Conservation (phyloP, 2,888 invertebrate species). For the Pegoplata infirma region DNA sequence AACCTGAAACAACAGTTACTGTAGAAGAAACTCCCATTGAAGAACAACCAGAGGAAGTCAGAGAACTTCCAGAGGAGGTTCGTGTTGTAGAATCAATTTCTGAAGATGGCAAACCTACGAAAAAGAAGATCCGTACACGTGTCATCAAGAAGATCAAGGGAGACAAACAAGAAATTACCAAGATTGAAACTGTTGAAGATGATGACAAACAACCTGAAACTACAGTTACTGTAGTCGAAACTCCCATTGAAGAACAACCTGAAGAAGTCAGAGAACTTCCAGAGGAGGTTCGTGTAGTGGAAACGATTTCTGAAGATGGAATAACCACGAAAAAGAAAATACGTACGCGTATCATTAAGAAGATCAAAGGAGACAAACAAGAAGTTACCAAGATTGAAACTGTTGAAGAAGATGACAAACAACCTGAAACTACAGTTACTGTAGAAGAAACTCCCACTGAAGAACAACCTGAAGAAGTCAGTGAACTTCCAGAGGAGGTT, state of each 20-base stretch:
- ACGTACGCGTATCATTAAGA: constrained; percentile 74
- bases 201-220: constrained; percentile 77
- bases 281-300: constrained; percentile 33
- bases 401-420: constrained; percentile 71
- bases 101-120: constrained; percentile 53
- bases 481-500: constrained; percentile 49
- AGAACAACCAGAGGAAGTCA: constrained; percentile 13
- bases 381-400: constrained; percentile 74
- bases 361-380: constrained; percentile 73
- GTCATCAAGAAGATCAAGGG: constrained; percentile 55
- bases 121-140: constrained; percentile 48
- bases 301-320: constrained; percentile 69
- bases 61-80: constrained; percentile 53
- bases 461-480: constrained; percentile 8
- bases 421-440: constrained; percentile 70
- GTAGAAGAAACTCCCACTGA: constrained; percentile 48
- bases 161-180: constrained; percentile 75
- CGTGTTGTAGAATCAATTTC: constrained; percentile 38
- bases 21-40: constrained; percentile 46
- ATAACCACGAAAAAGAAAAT: constrained; percentile 71
- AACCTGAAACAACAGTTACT: constrained; percentile 55
- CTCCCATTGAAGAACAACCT: constrained; percentile 66
- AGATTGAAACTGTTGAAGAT: constrained; percentile 76
- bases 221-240: constrained; percentile 67
- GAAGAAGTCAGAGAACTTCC: constrained; percentile 71